Conservation (phyloP, 2,888 invertebrate genomes). For the Habrosyne pyritoides region DNA sequence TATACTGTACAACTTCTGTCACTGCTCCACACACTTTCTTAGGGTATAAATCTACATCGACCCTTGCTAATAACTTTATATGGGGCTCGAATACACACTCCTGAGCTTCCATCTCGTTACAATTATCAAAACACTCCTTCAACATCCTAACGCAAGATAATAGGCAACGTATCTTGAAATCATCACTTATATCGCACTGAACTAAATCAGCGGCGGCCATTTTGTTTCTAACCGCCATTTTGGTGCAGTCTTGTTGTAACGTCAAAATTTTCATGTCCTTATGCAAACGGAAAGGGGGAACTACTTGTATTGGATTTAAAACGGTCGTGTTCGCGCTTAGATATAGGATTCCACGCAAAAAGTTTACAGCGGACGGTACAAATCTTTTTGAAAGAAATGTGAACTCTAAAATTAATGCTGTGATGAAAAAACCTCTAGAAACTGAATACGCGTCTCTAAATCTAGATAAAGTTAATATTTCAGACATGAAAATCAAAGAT, state of each 20-base stretch:
- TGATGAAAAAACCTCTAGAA: constrained; percentile 90
- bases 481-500: constrained; percentile 91
- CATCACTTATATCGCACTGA: constrained; percentile 76
- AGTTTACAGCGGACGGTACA: constrained; percentile 91
- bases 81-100: constrained; percentile 81
- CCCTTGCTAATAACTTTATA: constrained; percentile 78
- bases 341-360: constrained; percentile 89
- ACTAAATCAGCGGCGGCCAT: constrained; percentile 85
- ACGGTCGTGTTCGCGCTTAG: constrained; percentile 86
- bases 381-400: constrained; percentile 90
- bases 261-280: constrained; percentile 83
- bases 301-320: constrained; percentile 84
- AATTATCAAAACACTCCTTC: constrained; percentile 83
- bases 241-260: constrained; percentile 76
- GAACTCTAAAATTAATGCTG: constrained; percentile 90
- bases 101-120: constrained; percentile 68
- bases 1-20: constrained; percentile 66
- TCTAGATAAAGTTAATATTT: constrained; percentile 87
- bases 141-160: constrained; percentile 82
- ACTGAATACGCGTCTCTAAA: constrained; percentile 87
- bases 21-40: constrained; percentile 74
- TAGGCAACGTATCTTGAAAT: constrained; percentile 86
- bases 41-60: constrained; percentile 86
- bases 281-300: constrained; percentile 87
- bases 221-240: constrained; percentile 57